phyloP scores from a whole-genome alignment of 2,113 vertebrate species.

The Calidris pygmaea region DNA sequence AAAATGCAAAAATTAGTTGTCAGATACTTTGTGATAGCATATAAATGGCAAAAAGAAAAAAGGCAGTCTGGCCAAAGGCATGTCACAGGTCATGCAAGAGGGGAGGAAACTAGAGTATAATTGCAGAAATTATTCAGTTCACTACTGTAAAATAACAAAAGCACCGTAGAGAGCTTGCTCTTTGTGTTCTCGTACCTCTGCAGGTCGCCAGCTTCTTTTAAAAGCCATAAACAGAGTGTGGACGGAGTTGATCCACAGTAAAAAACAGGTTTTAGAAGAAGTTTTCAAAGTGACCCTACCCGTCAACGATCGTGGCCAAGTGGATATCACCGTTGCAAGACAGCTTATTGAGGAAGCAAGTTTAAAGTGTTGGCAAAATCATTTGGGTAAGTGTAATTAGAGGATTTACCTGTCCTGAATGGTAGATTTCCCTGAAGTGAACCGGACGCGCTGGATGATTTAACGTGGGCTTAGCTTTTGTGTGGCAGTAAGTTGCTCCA shows the following conservation, averaged over 20 bases:
- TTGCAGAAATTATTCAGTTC: not conserved
- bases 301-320: conserved; percentile 92
- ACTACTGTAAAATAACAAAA: not conserved
- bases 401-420: not conserved
- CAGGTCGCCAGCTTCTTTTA: conserved; percentile 94
- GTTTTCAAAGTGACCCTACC: conserved; percentile 93
- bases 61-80: not conserved
- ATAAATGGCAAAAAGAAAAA: not conserved
- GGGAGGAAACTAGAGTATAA: not conserved
- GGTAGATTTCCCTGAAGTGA: not conserved
- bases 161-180: not conserved
- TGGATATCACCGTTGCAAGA: conserved; percentile 88
- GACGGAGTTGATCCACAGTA: conserved; percentile 97
- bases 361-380: conserved; percentile 96
- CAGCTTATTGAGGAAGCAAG: conserved; percentile 91
- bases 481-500: not conserved
- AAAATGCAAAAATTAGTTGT: not conserved
- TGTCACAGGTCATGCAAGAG: not conserved
- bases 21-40: not conserved
- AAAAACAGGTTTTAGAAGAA: conserved; percentile 93
- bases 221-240: conserved; percentile 98
- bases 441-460: not conserved
- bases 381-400: conserved; percentile 83
- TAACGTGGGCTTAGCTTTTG: not conserved
- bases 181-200: not conserved